Evolutionary conservation across 2,888 invertebrate species (phyloP).

Genomic region (Philereme transversata): DNA sequence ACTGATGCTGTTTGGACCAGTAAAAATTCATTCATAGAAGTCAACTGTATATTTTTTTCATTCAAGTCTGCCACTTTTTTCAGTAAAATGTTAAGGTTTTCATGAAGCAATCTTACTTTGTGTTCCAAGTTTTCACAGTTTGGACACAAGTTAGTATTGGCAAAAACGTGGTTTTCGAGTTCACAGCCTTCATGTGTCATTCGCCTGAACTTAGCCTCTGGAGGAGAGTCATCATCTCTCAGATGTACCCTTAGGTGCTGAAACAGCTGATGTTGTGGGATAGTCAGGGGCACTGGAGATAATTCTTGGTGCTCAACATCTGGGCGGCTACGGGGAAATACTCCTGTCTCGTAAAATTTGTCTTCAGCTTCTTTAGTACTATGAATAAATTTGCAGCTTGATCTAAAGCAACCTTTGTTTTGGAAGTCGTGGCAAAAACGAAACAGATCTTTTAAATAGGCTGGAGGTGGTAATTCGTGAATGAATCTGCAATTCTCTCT

Average conservation of each 20-base stretch:
- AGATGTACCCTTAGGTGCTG: conserved; percentile 56
- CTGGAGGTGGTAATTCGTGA: conserved; percentile 69
- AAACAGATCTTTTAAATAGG: conserved; percentile 68
- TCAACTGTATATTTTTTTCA: conserved; percentile 75
- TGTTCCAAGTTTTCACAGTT: conserved; percentile 73
- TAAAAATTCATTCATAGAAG: conserved; percentile 80
- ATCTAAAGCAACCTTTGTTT: conserved; percentile 87
- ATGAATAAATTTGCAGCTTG: conserved; percentile 88
- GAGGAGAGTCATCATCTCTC: conserved; percentile 72
- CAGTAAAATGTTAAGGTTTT: conserved; percentile 76
- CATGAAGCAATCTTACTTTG: conserved; percentile 74
- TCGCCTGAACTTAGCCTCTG: conserved; percentile 73
- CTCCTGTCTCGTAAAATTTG: conserved; percentile 85
- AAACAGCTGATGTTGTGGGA: conserved; percentile 51
- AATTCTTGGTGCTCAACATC: conserved; percentile 56
- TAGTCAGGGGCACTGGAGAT: conserved; percentile 41
- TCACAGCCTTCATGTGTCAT: conserved; percentile 63
- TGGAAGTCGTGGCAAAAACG: conserved; percentile 86
- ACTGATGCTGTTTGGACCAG: conserved; percentile 72
- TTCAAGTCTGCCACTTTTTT: conserved; percentile 75
- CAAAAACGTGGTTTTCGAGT: conserved; percentile 62
- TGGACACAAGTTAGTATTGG: conserved; percentile 56
- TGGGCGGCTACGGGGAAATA: conserved; percentile 77
- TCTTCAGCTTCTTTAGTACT: conserved; percentile 88
- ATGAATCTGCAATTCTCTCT: conserved; percentile 82